Evolutionary conservation across 2,113 vertebrate species (phyloP).

Genomic region (Pipa parva): DNA sequence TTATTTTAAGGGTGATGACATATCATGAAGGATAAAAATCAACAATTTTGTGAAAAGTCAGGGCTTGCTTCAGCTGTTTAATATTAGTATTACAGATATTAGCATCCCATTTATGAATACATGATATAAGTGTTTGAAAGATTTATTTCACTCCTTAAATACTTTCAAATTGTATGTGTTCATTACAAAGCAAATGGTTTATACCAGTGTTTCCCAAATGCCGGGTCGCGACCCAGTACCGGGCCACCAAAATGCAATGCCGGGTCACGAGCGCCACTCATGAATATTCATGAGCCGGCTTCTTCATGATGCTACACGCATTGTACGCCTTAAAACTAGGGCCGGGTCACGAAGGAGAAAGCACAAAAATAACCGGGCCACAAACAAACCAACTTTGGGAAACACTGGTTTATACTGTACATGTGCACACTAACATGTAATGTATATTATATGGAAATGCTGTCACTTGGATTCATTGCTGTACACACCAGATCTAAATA

Average conservation of each 20-base stretch:
- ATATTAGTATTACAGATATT: constrained; percentile 53
- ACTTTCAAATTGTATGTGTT: constrained; percentile 47
- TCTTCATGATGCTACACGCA: too few relatives aligned
- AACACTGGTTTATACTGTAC: too few relatives aligned
- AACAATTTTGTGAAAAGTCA: constrained; percentile 1
- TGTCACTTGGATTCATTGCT: constrained; percentile 4
- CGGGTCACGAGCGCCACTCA: too few relatives aligned
- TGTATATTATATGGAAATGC: constrained; percentile 37
- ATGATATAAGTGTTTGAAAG: constrained; percentile 46
- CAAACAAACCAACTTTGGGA: too few relatives aligned
- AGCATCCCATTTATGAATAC: constrained; percentile 46
- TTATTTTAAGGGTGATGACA: neutral
- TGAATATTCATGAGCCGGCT: too few relatives aligned
- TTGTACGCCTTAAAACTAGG: too few relatives aligned
- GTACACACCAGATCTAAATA: neutral
- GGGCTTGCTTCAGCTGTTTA: neutral
- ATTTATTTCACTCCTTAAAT: constrained; percentile 54
- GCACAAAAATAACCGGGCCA: too few relatives aligned
- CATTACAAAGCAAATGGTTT: constrained; percentile 53
- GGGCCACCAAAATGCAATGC: too few relatives aligned
- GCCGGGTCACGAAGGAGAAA: too few relatives aligned
- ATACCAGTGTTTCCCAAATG: too few relatives aligned
- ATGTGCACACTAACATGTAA: constrained; percentile 44
- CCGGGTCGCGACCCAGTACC: too few relatives aligned
- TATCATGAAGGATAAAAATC: neutral